Evolutionary conservation across 2,888 invertebrate species (phyloP).

Genomic region (Oxytorus armatus): DNA sequence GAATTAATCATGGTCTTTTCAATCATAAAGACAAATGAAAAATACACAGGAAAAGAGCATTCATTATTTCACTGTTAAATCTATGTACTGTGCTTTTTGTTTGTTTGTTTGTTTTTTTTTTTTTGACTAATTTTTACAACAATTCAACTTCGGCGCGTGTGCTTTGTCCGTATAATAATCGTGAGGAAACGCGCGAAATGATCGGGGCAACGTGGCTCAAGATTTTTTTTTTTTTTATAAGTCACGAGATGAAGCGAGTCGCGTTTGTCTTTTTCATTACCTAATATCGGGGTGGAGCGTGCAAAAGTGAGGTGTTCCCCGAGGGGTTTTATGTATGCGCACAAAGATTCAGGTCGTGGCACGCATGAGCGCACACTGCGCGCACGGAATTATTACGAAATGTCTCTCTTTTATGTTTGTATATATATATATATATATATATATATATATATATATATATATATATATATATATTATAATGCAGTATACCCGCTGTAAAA

Average conservation of each 20-base stretch:
- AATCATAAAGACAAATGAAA: no score
- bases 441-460: conserved; percentile 8
- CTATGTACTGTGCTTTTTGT: background rate
- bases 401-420: conserved; percentile 68
- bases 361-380: conserved; percentile 81
- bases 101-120: no score
- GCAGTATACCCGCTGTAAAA: conserved; percentile 36
- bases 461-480: conserved; percentile 21
- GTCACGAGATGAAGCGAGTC: conserved; percentile 38
- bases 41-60: no score
- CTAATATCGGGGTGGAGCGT: conserved; percentile 65
- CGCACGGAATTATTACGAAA: conserved; percentile 82
- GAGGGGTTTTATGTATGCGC: conserved; percentile 69
- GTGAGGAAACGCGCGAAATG: conserved; percentile 3
- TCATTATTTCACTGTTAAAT: no score
- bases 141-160: no score
- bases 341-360: conserved; percentile 82
- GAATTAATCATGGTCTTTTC: conserved; percentile 34
- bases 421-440: conserved; percentile 22
- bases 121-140: no score
- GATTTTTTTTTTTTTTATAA: conserved; percentile 47
- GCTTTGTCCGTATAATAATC: background rate
- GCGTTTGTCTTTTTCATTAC: conserved; percentile 61
- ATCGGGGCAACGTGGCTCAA: background rate
- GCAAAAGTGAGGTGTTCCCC: conserved; percentile 64